Evolutionary conservation across 2,888 invertebrate species (phyloP), one percentile per base, ranked within the genome.

Genomic region (Microctonus aethiopoides): DNA sequence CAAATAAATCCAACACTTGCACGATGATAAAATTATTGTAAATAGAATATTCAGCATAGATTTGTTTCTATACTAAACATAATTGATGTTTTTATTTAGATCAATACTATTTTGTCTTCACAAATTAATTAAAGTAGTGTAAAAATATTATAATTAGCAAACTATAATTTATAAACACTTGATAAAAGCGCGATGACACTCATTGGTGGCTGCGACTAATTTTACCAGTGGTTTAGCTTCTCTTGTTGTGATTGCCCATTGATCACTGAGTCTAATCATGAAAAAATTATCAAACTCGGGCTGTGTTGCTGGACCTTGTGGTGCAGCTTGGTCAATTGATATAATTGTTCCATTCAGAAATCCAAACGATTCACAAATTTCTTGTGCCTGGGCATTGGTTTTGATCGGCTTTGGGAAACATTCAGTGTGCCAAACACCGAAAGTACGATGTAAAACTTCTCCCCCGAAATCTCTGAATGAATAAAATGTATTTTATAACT

Each of bases 381-480:
- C 86, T 77, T 91, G 90, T 2, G 91, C 83, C 64, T 90, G 88
- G 0, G 74, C 54, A 5, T 74, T 52, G 7, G 78, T 67, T 5
- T 67, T 41, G 0, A 79, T 11, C 1, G 79, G 76, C 4, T 63
- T 65, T 0, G 89, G 83, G 76, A 91, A 92, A 79, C 94, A 94
- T 80, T 92, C 92, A 0, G 92, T 88, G 75, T 92, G 91, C 93
- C 94, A 93, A 9, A 92, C 87, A 13, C 94, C 94, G 73, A 90
- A 91, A 0, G 90, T 89, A 57, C 90, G 89, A 5, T 89, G 87
- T 62, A 92, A 88, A 0, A 94, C 90, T 87, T 93, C 92, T 0
- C 93, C 93, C 13, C 88, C 46, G 1, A 46, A 46, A 89, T n/a
- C 90, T 89, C 11, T 86, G 81, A 62, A 62, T 90, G 90, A 34